Percentiles rank a stretch among this genome's conserved stretches.
These are phyloP conservation scores for Monarcha castaneiventris DNA, from an alignment of 2,113 vertebrate genomes.

Conservation along the genomic window DNA sequence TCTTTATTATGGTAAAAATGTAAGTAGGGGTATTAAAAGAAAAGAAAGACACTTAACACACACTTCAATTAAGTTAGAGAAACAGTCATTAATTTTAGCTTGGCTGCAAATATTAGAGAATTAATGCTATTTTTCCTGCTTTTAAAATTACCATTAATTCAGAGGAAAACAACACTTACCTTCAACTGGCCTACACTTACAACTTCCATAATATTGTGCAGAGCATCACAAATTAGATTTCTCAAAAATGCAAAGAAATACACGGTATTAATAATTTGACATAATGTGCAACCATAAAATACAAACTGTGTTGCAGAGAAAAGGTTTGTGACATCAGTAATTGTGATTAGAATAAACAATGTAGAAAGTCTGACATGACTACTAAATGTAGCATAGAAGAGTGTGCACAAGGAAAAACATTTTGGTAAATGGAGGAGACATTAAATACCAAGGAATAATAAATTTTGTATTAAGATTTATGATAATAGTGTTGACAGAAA, in stretches of 20 bases:
- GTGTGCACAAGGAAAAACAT: not conserved
- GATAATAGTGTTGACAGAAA: not conserved
- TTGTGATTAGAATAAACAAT: not conserved
- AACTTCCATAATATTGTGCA: not conserved
- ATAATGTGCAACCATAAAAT: not conserved
- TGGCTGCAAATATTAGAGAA: constrained; percentile 7
- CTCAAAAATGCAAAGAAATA: not conserved
- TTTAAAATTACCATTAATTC: not conserved
- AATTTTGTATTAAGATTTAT: not conserved
- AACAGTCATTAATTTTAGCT: not conserved
- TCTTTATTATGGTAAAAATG: not conserved
- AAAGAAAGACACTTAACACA: not conserved
- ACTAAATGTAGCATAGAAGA: not conserved
- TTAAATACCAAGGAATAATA: not conserved
- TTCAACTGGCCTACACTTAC: not conserved
- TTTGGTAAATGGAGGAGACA: not conserved
- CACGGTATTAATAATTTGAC: not conserved
- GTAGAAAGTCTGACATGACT: not conserved
- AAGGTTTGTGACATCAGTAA: not conserved
- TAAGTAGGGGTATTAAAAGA: not conserved
- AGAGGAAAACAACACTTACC: not conserved
- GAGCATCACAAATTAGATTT: not conserved
- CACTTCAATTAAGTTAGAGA: not conserved
- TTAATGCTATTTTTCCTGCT: not conserved
- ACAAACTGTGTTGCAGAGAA: not conserved